Conservation (phyloP, 2,888 invertebrate species). For the Choristoneura rosaceana region DNA sequence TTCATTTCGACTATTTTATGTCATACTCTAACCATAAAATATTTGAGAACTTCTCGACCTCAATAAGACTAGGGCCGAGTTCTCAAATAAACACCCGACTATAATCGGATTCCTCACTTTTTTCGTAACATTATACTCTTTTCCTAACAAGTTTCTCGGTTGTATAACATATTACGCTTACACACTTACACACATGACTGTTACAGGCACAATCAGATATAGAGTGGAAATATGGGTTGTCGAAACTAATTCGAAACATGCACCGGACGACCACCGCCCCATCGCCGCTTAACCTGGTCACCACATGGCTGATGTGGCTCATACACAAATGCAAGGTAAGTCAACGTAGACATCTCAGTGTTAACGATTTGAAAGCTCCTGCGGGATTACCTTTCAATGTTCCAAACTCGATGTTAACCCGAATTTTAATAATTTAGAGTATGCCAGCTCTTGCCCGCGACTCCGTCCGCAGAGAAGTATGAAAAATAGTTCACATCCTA, state of each 20-base stretch:
- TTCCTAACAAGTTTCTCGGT: background rate
- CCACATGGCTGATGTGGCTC: slow-evolving; percentile 96
- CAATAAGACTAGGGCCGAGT: slow-evolving; percentile 8
- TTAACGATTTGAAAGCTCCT: background rate
- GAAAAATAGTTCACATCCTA: too few species aligned
- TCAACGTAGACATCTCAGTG: background rate
- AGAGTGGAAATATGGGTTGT: slow-evolving; percentile 99
- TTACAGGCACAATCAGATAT: slow-evolving; percentile 98
- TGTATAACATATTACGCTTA: slow-evolving; percentile 18
- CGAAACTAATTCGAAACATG: slow-evolving; percentile 99
- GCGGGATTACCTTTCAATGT: background rate
- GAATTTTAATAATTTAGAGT: background rate
- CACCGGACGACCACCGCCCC: slow-evolving; percentile 99
- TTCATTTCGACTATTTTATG: too few species aligned
- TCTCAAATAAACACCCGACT: slow-evolving; percentile 30
- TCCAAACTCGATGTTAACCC: background rate
- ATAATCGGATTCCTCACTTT: slow-evolving; percentile 21
- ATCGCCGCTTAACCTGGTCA: slow-evolving; percentile 98
- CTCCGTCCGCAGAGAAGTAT: too few species aligned
- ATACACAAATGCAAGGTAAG: slow-evolving; percentile 90
- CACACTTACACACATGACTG: background rate
- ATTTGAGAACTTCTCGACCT: slow-evolving; percentile 7
- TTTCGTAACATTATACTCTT: background rate
- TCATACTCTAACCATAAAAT: background rate
- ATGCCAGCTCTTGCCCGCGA: too few species aligned